Evolutionary conservation across 2,797 vertebrate species (phyloP), one percentile per base, ranked within the genome.

Genomic region (Lithobates pipiens): DNA sequence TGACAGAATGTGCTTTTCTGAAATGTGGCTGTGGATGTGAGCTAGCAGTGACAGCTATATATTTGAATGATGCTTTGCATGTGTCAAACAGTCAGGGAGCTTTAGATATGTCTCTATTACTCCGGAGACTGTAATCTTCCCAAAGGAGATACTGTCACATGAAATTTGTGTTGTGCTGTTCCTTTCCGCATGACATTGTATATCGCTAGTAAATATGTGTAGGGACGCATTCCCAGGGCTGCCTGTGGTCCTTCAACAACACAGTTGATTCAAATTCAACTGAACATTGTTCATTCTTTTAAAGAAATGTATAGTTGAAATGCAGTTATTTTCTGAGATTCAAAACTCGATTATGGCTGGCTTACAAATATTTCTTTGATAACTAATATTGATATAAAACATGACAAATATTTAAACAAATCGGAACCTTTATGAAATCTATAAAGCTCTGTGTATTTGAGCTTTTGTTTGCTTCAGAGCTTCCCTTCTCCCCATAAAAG

Each of bases 11-110:
- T 54, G 39, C 50, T 69, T 46, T 73, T 67, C 18, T 50, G 23
- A 72, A 71, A 57, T 27, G 10, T 39, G 23, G 73, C 77, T 87
- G 32, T 32, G 83, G 50, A 83, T 83, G 50, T 68, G 42, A 42
- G 32, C 63, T 86, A 27, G 65, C 80, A 29, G 6, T 86, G 80
- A 79, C 80, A 83, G 76, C 29, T 57, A 75, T 68, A 84, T 80
- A 44, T 75, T 39, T 84, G 83, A 68, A 16, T 84, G 86, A 83
- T 84, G 25, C 69, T 67, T 72, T 87, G 75, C 86, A 87, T 87
- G 86, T 87, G 86, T 83, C 85, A 83, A 79, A 79, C 76, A 83
- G 86, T 87, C 70, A 79, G 34, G 70, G 72, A 42, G 44, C 83
- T 84, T 86, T 75, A 87, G 57, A 78, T 76, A 80, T 50, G 63